Evolutionary conservation across 2,113 vertebrate genomes (phyloP).

Genomic region (Pardalotus punctatus): DNA sequence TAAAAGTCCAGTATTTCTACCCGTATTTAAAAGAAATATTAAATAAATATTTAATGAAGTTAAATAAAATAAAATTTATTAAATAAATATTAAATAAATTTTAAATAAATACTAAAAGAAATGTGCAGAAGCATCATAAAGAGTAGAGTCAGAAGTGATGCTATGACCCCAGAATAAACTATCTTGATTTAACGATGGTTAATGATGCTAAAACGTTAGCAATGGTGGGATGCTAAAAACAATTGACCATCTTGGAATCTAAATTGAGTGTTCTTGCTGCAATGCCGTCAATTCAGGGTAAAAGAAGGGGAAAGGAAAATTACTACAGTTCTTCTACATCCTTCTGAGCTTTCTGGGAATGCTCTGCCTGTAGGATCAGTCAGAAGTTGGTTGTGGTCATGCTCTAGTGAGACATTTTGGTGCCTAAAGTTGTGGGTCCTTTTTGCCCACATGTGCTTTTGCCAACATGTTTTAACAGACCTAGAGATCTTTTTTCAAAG

Average conservation of each 20-base stretch:
- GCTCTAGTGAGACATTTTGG: neutral
- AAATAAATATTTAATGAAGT: too few species aligned
- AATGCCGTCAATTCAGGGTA: neutral
- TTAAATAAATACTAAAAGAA: neutral
- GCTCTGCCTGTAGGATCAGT: neutral
- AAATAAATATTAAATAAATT: too few species aligned
- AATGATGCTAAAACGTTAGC: too few species aligned
- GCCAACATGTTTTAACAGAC: neutral
- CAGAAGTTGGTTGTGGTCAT: neutral
- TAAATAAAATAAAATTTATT: too few species aligned
- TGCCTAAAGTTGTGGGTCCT: neutral
- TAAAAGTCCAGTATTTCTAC: neutral
- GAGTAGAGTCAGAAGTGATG: neutral
- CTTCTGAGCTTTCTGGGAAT: neutral
- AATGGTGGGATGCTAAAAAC: neutral
- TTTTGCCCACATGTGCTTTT: neutral
- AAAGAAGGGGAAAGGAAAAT: neutral
- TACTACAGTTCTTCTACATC: neutral
- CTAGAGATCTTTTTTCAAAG: neutral
- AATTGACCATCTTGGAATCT: neutral
- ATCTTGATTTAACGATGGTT: neutral
- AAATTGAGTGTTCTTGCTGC: neutral
- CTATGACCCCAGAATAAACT: neutral
- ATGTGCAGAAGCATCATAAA: neutral
- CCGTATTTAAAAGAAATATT: too few species aligned